phyloP scores from a whole-genome alignment of 2,888 invertebrate species.

The Mystacides longicornis region DNA sequence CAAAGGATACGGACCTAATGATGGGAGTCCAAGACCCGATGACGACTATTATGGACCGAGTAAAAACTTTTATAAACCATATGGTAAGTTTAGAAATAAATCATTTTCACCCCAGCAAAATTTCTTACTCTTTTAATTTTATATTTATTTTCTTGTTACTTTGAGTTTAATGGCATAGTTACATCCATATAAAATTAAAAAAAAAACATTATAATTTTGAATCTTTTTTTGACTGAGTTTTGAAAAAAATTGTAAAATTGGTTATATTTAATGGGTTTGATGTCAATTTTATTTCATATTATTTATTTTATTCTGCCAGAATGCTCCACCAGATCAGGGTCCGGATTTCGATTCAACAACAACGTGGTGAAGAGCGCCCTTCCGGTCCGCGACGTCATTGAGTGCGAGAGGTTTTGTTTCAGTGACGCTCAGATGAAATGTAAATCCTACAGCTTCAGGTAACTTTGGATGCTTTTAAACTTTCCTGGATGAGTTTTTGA shows the following conservation, averaged over 20 bases:
- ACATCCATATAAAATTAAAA: no score
- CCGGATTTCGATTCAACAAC: conserved; percentile 67
- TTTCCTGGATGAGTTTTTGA: no score
- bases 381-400: conserved; percentile 60
- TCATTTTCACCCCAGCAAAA: no score
- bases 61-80: conserved; percentile 12
- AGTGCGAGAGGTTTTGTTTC: conserved; percentile 74
- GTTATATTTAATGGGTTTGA: background rate
- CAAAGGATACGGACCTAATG: conserved; percentile 11
- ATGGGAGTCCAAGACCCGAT: conserved; percentile 7
- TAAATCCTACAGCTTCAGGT: conserved; percentile 71
- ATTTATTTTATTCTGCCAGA: conserved; percentile 39
- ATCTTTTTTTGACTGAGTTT: no score
- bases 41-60: conserved; percentile 5
- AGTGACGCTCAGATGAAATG: conserved; percentile 64
- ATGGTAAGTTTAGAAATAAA: conserved; percentile 16
- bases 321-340: conserved; percentile 66
- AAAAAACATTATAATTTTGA: no score
- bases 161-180: no score
- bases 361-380: conserved; percentile 59
- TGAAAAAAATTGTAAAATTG: background rate
- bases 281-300: background rate
- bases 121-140: no score
- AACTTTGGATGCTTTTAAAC: no score
- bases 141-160: no score